phyloP scores from a whole-genome alignment of 2,797 vertebrate genomes.

The Molothrus ater region DNA sequence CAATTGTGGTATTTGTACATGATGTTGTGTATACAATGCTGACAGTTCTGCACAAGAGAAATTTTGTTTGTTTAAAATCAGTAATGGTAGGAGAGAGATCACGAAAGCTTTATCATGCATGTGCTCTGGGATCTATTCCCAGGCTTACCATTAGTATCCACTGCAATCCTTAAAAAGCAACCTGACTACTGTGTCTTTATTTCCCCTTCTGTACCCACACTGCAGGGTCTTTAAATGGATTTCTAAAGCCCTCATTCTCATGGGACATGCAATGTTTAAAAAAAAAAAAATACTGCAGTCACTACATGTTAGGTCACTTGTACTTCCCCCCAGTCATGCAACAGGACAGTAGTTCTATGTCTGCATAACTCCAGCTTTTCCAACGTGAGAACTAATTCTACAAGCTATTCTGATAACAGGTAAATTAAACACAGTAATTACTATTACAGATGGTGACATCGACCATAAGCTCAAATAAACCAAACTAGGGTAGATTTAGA shows the following conservation, averaged over 20 bases:
- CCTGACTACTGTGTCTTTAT: not conserved
- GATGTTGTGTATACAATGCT: not conserved
- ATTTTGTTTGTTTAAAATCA: not conserved
- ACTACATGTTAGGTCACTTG: not conserved
- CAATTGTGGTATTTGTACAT: not conserved
- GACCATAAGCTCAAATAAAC: not conserved
- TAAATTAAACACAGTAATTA: not conserved
- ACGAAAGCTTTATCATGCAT: not conserved
- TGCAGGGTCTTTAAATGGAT: not conserved
- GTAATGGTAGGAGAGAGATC: not conserved
- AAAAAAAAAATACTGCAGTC: not conserved
- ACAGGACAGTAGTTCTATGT: not conserved
- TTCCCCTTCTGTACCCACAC: not conserved
- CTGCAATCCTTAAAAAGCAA: not conserved
- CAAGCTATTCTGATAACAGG: not conserved
- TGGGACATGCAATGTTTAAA: not conserved
- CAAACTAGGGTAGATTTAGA: not conserved
- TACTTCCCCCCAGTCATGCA: not conserved
- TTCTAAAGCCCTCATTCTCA: not conserved
- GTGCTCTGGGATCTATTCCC: not conserved
- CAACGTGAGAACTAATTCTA: not conserved
- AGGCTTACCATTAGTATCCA: not conserved
- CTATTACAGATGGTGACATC: not conserved
- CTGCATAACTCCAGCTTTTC: not conserved
- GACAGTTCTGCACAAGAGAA: not conserved